Conservation (phyloP, 2,888 invertebrate species). For the Parnassius apollo region DNA sequence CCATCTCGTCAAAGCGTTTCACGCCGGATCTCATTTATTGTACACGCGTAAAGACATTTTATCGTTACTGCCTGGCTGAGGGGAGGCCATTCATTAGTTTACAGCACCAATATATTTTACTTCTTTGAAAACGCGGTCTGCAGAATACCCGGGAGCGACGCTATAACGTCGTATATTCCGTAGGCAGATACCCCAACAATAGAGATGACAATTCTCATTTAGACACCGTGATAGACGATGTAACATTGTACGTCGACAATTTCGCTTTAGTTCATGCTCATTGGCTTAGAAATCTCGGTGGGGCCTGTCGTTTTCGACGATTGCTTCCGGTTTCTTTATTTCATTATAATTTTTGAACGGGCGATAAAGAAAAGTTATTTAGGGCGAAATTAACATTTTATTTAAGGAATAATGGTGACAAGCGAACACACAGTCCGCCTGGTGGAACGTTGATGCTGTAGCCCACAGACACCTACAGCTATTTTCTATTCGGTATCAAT, state of each 20-base stretch:
- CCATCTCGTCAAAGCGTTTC: background rate
- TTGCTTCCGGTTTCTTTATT: constrained; percentile 1
- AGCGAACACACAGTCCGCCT: too few relatives aligned
- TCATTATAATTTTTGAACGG: background rate
- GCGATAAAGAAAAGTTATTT: background rate
- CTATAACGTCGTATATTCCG: background rate
- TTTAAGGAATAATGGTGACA: too few relatives aligned
- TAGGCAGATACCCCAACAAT: constrained; percentile 15
- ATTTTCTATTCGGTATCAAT: too few relatives aligned
- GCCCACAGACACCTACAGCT: too few relatives aligned
- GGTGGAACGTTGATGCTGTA: too few relatives aligned
- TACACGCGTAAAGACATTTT: constrained; percentile 3
- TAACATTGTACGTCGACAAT: constrained; percentile 9
- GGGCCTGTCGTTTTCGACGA: constrained; percentile 1
- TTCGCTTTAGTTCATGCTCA: constrained; percentile 14
- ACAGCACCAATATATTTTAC: constrained; percentile 39
- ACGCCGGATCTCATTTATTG: constrained; percentile 1
- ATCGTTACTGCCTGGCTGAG: constrained; percentile 16
- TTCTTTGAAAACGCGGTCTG: constrained; percentile 33
- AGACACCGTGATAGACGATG: constrained; percentile 16
- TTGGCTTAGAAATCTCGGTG: constrained; percentile 8
- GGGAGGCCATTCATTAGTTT: constrained; percentile 39
- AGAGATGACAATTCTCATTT: constrained; percentile 20
- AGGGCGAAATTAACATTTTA: too few relatives aligned
- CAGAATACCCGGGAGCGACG: background rate